Base-by-base conservation (phyloP, 2,888 invertebrate genomes). In the Drosophila diplacantha region DNA sequence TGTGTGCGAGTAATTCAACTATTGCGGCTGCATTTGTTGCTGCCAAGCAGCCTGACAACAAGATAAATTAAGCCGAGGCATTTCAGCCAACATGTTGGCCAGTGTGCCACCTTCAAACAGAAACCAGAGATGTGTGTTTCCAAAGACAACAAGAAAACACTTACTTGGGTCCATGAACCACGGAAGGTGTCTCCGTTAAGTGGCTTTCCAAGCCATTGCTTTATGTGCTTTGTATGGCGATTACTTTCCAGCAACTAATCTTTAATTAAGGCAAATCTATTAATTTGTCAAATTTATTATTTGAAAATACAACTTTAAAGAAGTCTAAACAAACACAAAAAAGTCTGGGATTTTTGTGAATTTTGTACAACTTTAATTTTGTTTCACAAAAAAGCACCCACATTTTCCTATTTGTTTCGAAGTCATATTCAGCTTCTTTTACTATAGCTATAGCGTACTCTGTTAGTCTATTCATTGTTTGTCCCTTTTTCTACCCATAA, bases 31-130 rank as follows among this genome's bases (percentile, higher is more conserved):
- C 75, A 81, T 75, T 83, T 77, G 81, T 78, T 71, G 73, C 75
- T 75, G 73, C 81, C 83, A 63, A 46, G 49, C 65, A 35, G 61
- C 50, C 83, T 71, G 81, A 74, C 83, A 71, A 67, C 59, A 78
- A 81, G 74, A 80, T 80, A 83, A 81, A 80, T 80, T 71, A 78
- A 74, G 67, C 74, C 58, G 69, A 72, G 73, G 51, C 52, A 72
- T 61, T 70, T 73, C 67, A 61, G 67, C 58, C 77, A 71, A 65
- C 70, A 50, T 53, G 53, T 49, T 59, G 32, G 50, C 50, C 62
- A 47, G 39, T 26, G 39, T 26, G 20, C 55, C 55, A 34, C 39
- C 60, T 29, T 34, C 38, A 14, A 59, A 46, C 38, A 26, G 39
- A 39, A 46, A 14, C 37, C 59, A 50, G 62, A 26, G 29, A 41